Evolutionary conservation across 2,888 invertebrate genomes (phyloP), one percentile per base, ranked within the genome.

Genomic region (Priapulus caudatus): DNA sequence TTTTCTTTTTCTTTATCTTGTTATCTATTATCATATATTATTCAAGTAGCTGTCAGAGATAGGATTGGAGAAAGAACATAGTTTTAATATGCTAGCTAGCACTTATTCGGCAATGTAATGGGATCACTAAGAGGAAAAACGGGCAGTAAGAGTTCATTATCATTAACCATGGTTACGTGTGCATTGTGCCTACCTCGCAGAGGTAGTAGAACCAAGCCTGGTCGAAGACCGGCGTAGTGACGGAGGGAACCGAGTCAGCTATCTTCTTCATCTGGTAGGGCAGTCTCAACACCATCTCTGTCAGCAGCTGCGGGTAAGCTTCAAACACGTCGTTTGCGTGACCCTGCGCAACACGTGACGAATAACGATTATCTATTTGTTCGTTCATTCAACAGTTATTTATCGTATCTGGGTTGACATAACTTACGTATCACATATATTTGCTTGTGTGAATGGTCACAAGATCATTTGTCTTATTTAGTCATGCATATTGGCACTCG

Each of bases 251-350:
- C 10, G 33, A 10, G 33, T 33, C 33, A 10, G 33, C 33, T 15
- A 4, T 33, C 45, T 18, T 18, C 4, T 33, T 4, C 47, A 92
- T 86, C 76, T 93, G 92, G 67, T 93, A 93, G 0, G 95, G 93
- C 52, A 97, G 75, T 19, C 93, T 79, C 5, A 95, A 77, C 0
- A 89, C 86, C 80, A 95, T 88, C 75, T 97, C 95, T 51, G 95
- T 92, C 20, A 97, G 75, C n/a, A 95, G 76, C 59, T 89, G 87
- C 5, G 89, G 87, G 70, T 92, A 93, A 56, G 87, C 86, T 67
- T 91, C 87, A 68, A 97, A 92, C 23, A 95, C 85, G 67, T 95
- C 93, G 48, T 83, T 80, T 0, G 86, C 84, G 69, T 91, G 89
- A 50, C 85, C 83, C 72, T n/a, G n/a, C n/a, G n/a, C n/a, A n/a